These are phyloP conservation scores for Helobdella robusta DNA, from an alignment of 2,888 invertebrate species.

Conservation along the genomic window DNA sequence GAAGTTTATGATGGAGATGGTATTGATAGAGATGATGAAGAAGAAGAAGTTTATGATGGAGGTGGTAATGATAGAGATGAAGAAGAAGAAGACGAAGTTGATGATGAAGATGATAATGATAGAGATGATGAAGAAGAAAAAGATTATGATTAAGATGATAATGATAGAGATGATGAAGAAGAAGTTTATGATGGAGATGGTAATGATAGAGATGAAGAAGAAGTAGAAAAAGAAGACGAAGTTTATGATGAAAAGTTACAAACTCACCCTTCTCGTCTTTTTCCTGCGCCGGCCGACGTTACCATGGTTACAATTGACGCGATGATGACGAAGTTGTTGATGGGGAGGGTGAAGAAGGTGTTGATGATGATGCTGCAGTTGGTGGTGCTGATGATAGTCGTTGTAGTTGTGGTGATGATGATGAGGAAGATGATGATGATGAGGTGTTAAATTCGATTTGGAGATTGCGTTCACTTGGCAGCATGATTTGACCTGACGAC, in stretches of 20 bases:
- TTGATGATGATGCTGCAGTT: not conserved
- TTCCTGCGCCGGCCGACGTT: no score
- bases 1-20: not conserved
- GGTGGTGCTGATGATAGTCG: not conserved
- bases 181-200: not conserved
- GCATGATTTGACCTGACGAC: constrained; percentile 9
- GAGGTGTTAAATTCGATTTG: not conserved
- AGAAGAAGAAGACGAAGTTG: not conserved
- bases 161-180: not conserved
- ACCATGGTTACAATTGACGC: not conserved
- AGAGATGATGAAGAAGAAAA: not conserved
- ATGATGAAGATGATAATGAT: not conserved
- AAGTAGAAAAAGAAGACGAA: not conserved
- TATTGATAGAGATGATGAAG: not conserved
- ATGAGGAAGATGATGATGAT: not conserved
- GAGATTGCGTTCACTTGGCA: constrained; percentile 7
- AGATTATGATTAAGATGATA: constrained; percentile 4
- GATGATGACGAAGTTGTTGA: not conserved
- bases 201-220: constrained; percentile 9
- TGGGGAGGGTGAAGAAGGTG: not conserved
- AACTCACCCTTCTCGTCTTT: not conserved
- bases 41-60: no score
- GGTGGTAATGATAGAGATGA: not conserved
- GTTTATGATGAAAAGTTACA: not conserved
- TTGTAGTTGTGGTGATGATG: constrained; percentile 2